Base-by-base conservation (phyloP, 2,888 invertebrate genomes). In the Heliconius sara region DNA sequence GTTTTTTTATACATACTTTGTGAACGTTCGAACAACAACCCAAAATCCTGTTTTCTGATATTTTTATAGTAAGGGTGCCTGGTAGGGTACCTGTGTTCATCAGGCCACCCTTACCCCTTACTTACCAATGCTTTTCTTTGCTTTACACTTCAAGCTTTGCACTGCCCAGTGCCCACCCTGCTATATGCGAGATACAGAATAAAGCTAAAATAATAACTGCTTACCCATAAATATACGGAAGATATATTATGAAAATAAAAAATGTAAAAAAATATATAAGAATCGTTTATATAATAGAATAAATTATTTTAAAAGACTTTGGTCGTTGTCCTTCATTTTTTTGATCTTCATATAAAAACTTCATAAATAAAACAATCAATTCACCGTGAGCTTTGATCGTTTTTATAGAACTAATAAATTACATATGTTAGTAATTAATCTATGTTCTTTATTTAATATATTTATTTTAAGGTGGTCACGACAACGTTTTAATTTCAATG, bases 381-480 rank as follows among this genome's bases (percentile, higher is more conserved):
- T 60, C 60, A 60, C 13, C 34, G 34, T 60, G 30, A 60, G 57
- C 34, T 60, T 73, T 60, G 60, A 60, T 19, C 34, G 16, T 30
- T 34, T 3, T 1, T 43, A 19, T 47, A 25, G 13, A 19, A 1
- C 43, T 7, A 43, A 13, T 43, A 47, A 25, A 67, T 67, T 34
- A 67, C 34, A 67, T 67, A 68, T 68, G 12, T 68, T 5, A 22
- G n/a, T 39, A 39, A 68, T 43, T 68, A 68, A 68, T 68, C 68
- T 47, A 47, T 70, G 25, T 70, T n/a, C 0, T 43, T 43, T 16
- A 68, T 70, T 47, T 13, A 43, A 16, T 43, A 47, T 25, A 47
- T 25, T 16, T 47, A 70, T 25, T 68, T 68, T 43, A n/a, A 30
- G 10, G 34, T 2, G 34, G 0, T 25, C 39, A 16, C 13, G 6